Base-by-base conservation (phyloP, 2,797 vertebrate genomes). In the Pipistrellus pygmaeus region DNA sequence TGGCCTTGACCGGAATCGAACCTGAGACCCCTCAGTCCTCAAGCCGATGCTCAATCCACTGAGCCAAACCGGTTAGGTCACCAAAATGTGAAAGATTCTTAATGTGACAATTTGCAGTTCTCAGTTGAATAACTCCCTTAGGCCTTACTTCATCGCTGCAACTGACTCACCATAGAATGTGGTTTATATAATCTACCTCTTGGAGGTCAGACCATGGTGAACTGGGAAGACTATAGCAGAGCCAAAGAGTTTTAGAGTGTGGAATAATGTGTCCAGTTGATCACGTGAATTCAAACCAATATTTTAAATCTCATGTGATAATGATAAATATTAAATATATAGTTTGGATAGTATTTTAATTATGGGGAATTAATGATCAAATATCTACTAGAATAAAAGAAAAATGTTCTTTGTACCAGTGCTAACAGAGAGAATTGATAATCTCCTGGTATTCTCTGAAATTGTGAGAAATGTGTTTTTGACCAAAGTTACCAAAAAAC, bases 171-270 rank as follows among this genome's bases (percentile, higher is more conserved):
- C 11, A 9, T n/a, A 88, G 48, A 85, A 46, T 60, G 68, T 84
- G 15, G 15, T 55, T 94, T 84, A 75, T 44, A 72, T 53, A 87
- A 32, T 80, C 90, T 85, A n/a, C 18, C 9, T 84, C 32, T 75
- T 35, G 20, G 2, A 48, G 92, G 82, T 73, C 44, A 92, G 87
- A 93, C 1, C 27, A 44, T 90, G 12, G 64, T 90, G 12, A 64
- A 71, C 44, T 66, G 20, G 18, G 1, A 55, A 68, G 25, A 64
- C 38, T 64, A 41, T 18, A 83, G 48, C 4, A 57, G 8, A 80
- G n/a, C 62, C 21, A 83, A 68, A 69, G 38, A 41, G 20, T 72
- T 64, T 77, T 44, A 51, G 23, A 25, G 3, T 71, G 75, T 30
- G 15, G 25, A 91, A 87, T 46, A 48, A 55, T 15, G 8, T 75